Evolutionary conservation across 37 sponge, comb jelly and placozoan genomes (phyloP).

Genomic region (Cliona cf. orientalis): DNA sequence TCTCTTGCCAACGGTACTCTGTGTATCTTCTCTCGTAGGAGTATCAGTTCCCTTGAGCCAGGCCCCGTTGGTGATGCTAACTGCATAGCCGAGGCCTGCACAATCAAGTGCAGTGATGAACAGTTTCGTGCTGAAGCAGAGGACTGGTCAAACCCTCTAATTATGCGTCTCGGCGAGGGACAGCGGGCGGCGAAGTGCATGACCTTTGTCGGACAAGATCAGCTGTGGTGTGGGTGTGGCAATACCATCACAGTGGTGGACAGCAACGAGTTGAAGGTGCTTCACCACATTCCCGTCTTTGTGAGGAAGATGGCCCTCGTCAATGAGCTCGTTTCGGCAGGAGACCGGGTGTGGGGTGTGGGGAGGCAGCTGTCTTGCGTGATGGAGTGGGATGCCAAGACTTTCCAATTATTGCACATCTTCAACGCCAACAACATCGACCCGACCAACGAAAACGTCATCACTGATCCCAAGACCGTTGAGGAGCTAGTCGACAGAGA

Average conservation of each 20-base stretch:
- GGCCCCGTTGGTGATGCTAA: constrained; percentile 58
- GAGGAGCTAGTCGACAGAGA: constrained; percentile 47
- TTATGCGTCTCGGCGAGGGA: constrained; percentile 58
- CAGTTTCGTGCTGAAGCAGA: constrained; percentile 65
- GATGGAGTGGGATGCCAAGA: constrained; percentile 81
- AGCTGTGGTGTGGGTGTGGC: constrained; percentile 86
- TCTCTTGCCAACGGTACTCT: constrained; percentile 82
- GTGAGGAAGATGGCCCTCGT: constrained; percentile 62
- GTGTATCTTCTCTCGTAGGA: constrained; percentile 71
- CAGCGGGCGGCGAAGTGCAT: constrained; percentile 70
- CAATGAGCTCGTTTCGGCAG: constrained; percentile 79
- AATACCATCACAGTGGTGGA: constrained; percentile 80
- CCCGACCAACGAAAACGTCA: constrained; percentile 57
- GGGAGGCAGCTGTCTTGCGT: constrained; percentile 79
- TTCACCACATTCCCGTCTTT: constrained; percentile 66
- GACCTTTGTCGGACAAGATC: constrained; percentile 64
- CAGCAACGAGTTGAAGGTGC: constrained; percentile 53
- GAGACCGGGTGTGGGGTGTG: constrained; percentile 78
- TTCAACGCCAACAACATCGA: constrained; percentile 80
- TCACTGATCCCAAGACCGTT: constrained; percentile 37
- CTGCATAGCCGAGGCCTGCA: constrained; percentile 47
- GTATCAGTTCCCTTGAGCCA: constrained; percentile 27
- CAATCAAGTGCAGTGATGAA: constrained; percentile 56
- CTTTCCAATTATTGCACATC: constrained; percentile 44
- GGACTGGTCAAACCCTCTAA: constrained; percentile 78